These are phyloP conservation scores for Sturnira hondurensis DNA, from an alignment of 2,113 vertebrate genomes.

Conservation along the genomic window DNA sequence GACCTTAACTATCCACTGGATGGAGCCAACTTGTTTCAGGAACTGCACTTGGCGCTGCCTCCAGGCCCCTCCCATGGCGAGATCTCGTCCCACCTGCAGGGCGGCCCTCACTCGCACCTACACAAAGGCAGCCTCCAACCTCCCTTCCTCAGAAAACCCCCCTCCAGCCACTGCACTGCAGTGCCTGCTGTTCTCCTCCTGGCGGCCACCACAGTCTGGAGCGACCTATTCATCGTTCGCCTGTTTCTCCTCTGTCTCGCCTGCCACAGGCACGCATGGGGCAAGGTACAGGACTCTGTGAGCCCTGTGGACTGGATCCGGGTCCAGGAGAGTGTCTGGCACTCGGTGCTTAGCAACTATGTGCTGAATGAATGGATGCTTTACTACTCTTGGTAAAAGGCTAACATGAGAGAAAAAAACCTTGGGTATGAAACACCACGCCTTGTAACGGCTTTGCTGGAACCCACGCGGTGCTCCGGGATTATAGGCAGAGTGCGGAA, in stretches of 20 bases:
- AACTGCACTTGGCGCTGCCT: neutral
- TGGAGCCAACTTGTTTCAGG: neutral
- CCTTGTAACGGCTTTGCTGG: neutral
- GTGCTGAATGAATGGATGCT: neutral
- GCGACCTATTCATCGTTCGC: accelerated
- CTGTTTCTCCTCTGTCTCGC: accelerated
- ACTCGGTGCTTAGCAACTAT: neutral
- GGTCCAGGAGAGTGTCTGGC: neutral
- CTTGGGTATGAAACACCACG: neutral
- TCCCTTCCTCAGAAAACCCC: accelerated
- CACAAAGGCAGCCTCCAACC: neutral
- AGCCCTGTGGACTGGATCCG: accelerated
- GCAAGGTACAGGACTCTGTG: accelerated
- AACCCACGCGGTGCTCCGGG: neutral
- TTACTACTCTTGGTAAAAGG: neutral
- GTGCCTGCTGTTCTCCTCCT: too few relatives aligned
- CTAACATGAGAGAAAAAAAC: neutral
- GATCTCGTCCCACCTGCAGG: neutral
- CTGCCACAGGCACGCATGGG: neutral
- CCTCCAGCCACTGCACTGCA: accelerated
- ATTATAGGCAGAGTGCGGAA: neutral
- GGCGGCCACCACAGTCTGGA: too few relatives aligned
- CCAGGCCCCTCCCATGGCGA: neutral
- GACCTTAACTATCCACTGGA: neutral
- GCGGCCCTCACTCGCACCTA: accelerated